Evolutionary conservation across 2,797 vertebrate genomes (phyloP).

Genomic region (Acrossocheilus fasciatus): DNA sequence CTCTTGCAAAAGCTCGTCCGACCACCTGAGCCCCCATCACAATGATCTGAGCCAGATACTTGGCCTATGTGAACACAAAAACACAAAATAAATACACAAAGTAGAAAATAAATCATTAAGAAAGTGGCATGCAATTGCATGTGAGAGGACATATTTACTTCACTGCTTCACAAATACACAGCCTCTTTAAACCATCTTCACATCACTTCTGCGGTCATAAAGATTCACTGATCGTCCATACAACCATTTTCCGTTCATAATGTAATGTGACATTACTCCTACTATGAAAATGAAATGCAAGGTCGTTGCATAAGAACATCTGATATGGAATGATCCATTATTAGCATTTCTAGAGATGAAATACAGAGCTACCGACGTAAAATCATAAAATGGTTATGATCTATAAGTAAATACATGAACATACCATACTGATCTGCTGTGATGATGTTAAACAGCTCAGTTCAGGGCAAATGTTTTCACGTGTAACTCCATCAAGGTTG

Average conservation of each 20-base stretch:
- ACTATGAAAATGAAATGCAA: constrained; percentile 1
- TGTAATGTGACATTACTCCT: not conserved
- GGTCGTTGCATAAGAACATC: constrained; percentile 11
- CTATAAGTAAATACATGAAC: not conserved
- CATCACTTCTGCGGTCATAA: not conserved
- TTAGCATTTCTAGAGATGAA: not conserved
- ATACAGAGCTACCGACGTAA: not conserved
- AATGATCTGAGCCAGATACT: constrained; percentile 93
- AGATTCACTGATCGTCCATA: not conserved
- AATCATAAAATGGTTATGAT: too few species aligned
- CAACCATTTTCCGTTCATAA: not conserved
- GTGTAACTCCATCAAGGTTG: constrained; percentile 47
- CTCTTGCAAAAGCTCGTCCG: constrained; percentile 91
- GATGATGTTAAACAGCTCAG: not conserved
- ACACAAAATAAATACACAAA: not conserved
- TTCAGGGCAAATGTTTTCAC: not conserved
- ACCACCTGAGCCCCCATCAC: constrained; percentile 96
- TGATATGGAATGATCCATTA: not conserved
- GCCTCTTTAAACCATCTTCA: not conserved
- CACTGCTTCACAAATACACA: not conserved
- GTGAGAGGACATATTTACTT: not conserved
- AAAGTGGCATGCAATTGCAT: too few species aligned
- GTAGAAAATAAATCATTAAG: not conserved
- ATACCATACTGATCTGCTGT: constrained; percentile 31
- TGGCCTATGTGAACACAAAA: constrained; percentile 80